Percentiles rank a stretch among this genome's conserved stretches.
Evolutionary conservation across 2,797 vertebrate species (phyloP).

Genomic region (Rhinoraja longicauda): DNA sequence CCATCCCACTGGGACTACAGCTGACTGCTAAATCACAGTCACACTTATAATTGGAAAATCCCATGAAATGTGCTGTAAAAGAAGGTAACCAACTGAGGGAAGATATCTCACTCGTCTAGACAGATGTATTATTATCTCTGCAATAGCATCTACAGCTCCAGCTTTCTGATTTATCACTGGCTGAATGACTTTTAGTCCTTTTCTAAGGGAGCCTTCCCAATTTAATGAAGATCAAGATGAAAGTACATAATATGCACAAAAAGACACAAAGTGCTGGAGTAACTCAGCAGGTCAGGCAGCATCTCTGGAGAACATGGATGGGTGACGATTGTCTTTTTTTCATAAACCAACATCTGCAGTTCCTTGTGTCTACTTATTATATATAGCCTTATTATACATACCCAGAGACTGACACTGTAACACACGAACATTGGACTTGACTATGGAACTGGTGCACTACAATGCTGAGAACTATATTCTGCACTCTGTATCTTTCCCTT

Average conservation of each 20-base stretch:
- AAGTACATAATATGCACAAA: neutral
- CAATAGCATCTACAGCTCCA: neutral
- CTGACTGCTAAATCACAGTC: slow-evolving; percentile 11
- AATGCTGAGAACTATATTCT: no score
- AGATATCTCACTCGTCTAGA: neutral
- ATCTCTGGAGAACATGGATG: no score
- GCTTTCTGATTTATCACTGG: neutral
- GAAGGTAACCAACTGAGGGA: neutral
- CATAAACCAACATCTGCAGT: no score
- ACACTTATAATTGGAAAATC: slow-evolving; percentile 8
- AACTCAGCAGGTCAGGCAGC: no score
- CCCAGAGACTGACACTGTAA: neutral
- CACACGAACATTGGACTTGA: neutral
- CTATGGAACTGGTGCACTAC: no score
- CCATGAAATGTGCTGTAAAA: slow-evolving; percentile 4
- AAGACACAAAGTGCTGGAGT: no score
- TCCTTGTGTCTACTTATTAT: neutral
- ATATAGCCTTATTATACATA: neutral
- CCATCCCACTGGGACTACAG: neutral
- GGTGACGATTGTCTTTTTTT: no score
- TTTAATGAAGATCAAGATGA: neutral
- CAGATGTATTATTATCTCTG: neutral
- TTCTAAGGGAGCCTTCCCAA: neutral
- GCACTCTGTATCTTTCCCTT: no score
- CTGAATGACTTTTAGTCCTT: neutral